Percentiles rank a stretch among this genome's conserved stretches.
These are phyloP conservation scores for Smittia sp. DNA, from an alignment of 2,888 invertebrate species.

Conservation along the genomic window DNA sequence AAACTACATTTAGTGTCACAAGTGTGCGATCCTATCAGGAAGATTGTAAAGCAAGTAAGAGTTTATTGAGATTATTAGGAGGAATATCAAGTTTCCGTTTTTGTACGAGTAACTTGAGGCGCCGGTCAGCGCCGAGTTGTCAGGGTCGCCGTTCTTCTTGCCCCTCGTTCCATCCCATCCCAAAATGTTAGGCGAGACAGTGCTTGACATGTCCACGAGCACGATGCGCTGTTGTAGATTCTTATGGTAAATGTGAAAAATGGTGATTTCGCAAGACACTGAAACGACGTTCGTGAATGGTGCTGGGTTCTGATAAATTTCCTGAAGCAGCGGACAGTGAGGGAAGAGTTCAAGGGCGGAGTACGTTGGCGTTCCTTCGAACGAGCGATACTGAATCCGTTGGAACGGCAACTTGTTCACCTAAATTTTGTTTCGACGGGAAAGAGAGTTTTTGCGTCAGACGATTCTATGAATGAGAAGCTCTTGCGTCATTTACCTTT, in stretches of 20 bases:
- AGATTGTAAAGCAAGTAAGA: background rate
- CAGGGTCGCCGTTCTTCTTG: slow-evolving; percentile 50
- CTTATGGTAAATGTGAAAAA: slow-evolving; percentile 53
- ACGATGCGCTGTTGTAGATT: slow-evolving; percentile 52
- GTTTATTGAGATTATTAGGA: background rate
- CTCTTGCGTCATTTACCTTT: slow-evolving; percentile 53
- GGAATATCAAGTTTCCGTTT: background rate
- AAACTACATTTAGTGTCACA: background rate
- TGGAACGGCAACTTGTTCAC: slow-evolving; percentile 53
- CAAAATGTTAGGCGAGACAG: slow-evolving; percentile 52
- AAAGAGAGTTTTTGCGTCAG: too few species aligned
- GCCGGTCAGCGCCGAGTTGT: slow-evolving; percentile 53
- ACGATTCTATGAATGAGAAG: too few species aligned
- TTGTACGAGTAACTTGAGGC: slow-evolving; percentile 1
- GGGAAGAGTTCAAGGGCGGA: slow-evolving; percentile 53
- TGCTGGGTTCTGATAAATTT: slow-evolving; percentile 50
- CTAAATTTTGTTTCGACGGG: slow-evolving; percentile 46
- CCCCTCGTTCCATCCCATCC: slow-evolving; percentile 51
- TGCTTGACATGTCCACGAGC: slow-evolving; percentile 50
- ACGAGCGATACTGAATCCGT: slow-evolving; percentile 51
- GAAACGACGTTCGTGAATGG: slow-evolving; percentile 52
- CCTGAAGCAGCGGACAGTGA: slow-evolving; percentile 52
- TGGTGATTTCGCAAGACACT: slow-evolving; percentile 52
- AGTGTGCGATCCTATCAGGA: background rate
- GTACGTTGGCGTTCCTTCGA: slow-evolving; percentile 51